phyloP scores from a whole-genome alignment of 2,113 vertebrate species.

The Haplochromis vanheusdeni region DNA sequence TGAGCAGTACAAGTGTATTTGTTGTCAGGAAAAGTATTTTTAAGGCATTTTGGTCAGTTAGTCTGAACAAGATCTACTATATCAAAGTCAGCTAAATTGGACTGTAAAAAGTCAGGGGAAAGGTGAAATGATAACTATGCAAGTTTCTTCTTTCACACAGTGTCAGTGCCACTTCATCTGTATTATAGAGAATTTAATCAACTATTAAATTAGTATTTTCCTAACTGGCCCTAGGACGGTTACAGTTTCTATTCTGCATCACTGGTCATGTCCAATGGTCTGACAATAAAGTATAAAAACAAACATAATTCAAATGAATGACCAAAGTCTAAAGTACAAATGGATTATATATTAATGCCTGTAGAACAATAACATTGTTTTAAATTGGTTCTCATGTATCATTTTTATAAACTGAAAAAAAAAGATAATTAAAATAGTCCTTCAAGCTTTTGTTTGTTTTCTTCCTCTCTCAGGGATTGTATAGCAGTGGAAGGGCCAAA shows the following conservation, averaged over 20 bases:
- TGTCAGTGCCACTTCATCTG: accelerated
- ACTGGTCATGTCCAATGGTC: background rate
- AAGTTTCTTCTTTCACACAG: background rate
- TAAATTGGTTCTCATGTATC: background rate
- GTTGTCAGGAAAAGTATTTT: background rate
- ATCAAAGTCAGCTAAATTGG: background rate
- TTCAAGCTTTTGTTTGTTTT: background rate
- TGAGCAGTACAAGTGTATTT: background rate
- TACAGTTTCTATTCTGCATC: background rate
- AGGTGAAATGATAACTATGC: background rate
- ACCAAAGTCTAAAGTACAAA: background rate
- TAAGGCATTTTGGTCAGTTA: background rate
- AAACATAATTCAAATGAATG: background rate
- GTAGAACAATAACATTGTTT: background rate
- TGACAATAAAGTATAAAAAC: background rate
- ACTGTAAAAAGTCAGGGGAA: background rate
- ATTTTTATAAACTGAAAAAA: background rate
- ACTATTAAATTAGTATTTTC: background rate
- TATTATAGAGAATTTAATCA: accelerated
- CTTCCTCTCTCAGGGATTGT: constrained; percentile 45
- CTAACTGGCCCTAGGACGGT: accelerated
- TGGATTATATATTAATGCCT: background rate
- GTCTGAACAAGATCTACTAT: background rate
- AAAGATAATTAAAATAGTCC: background rate
- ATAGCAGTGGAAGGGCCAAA: constrained; percentile 70